phyloP scores from a whole-genome alignment of 2,888 invertebrate genomes.

The Seira musarum region DNA sequence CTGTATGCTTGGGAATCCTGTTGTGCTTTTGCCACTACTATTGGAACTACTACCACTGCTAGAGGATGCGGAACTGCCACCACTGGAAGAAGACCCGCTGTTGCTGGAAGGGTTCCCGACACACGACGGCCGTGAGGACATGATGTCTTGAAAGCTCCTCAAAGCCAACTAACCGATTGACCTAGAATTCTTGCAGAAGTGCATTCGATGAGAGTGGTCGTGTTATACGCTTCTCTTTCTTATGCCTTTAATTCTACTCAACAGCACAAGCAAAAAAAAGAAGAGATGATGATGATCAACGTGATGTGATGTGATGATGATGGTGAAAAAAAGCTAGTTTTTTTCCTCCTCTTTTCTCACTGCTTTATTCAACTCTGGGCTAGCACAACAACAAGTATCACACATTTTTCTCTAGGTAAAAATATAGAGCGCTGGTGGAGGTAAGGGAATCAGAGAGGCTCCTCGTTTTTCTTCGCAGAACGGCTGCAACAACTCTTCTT shows the following conservation, averaged over 20 bases:
- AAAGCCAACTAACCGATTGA: slow-evolving; percentile 70
- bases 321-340: slow-evolving; percentile 43
- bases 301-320: slow-evolving; percentile 32
- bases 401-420: slow-evolving; percentile 37
- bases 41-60: slow-evolving; percentile 56
- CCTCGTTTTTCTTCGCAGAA: neutral
- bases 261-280: neutral
- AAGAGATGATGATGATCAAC: slow-evolving; percentile 22
- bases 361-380: neutral
- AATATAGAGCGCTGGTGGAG: slow-evolving; percentile 33
- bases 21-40: slow-evolving; percentile 49
- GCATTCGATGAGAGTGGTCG: slow-evolving; percentile 56
- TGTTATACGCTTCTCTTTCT: slow-evolving; percentile 39
- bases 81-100: slow-evolving; percentile 56
- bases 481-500: neutral
- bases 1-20: slow-evolving; percentile 66
- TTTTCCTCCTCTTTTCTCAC: slow-evolving; percentile 28
- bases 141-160: slow-evolving; percentile 69
- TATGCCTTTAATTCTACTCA: neutral
- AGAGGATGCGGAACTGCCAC: slow-evolving; percentile 50
- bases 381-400: slow-evolving; percentile 36
- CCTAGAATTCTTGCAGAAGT: slow-evolving; percentile 64
- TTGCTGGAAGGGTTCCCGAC: slow-evolving; percentile 65
- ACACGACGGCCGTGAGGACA: slow-evolving; percentile 69
- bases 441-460: slow-evolving; percentile 1